A percentile compares a stretch with the other conserved stretches of the same genome.
phyloP scores from a whole-genome alignment of 2,113 vertebrate species.

The Puntigrus tetrazona region DNA sequence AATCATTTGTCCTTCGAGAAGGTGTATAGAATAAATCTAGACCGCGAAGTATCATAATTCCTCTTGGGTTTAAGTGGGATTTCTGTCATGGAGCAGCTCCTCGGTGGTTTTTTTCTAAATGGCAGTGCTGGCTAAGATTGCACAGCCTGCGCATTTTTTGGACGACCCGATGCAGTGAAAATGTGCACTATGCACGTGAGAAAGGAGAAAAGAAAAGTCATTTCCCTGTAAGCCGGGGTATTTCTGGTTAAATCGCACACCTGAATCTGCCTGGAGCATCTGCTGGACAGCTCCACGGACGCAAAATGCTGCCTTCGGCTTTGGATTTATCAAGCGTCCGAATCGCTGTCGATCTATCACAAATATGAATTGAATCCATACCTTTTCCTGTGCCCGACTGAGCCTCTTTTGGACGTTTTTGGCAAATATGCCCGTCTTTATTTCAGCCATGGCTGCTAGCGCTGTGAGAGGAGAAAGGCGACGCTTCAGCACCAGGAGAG shows the following conservation, averaged over 20 bases:
- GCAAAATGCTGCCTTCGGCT: neutral
- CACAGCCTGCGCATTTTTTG: slow-evolving; percentile 37
- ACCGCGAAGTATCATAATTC: neutral
- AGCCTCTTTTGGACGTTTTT: slow-evolving; percentile 96
- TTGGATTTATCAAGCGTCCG: neutral
- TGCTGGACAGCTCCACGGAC: slow-evolving; percentile 6
- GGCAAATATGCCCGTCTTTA: slow-evolving; percentile 94
- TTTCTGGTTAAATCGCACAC: slow-evolving; percentile 23
- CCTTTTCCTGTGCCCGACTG: slow-evolving; percentile 95
- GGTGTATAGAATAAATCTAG: neutral
- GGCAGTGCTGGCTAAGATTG: slow-evolving; percentile 48
- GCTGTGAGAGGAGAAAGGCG: slow-evolving; percentile 58
- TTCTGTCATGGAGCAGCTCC: slow-evolving; percentile 10
- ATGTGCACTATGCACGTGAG: neutral
- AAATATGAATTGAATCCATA: slow-evolving; percentile 55
- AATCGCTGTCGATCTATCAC: neutral
- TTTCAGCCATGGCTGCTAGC: slow-evolving; percentile 90
- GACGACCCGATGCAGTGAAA: neutral
- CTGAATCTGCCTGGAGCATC: slow-evolving; percentile 49
- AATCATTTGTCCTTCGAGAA: neutral
- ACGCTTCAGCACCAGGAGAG: slow-evolving; percentile 60
- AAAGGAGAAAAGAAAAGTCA: neutral
- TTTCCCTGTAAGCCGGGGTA: neutral
- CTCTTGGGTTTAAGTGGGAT: neutral
- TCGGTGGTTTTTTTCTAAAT: slow-evolving; percentile 43